These are phyloP conservation scores for Cheirogaleus medius DNA, from an alignment of 2,113 vertebrate species.

Conservation along the genomic window DNA sequence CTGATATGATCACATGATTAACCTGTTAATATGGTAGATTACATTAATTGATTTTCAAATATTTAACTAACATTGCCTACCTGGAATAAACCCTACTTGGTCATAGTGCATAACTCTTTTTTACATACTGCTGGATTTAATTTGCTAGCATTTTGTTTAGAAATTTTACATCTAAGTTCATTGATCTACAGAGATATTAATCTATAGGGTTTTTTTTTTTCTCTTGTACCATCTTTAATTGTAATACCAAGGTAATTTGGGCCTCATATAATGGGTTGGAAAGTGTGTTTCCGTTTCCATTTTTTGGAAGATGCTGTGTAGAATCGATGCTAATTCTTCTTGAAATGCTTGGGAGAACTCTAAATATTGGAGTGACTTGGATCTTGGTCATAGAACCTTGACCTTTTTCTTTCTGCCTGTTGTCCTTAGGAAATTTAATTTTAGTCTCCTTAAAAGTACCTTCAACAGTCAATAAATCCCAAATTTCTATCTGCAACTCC, in stretches of 20 bases:
- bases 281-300: background rate
- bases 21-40: background rate
- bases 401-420: background rate
- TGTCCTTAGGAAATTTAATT: background rate
- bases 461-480: background rate
- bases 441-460: background rate
- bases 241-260: background rate
- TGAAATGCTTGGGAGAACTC: background rate
- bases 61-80: background rate
- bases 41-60: background rate
- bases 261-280: background rate
- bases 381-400: background rate
- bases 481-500: background rate
- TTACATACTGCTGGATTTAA: background rate
- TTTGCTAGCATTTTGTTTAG: background rate
- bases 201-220: background rate
- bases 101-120: background rate
- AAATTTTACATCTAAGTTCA: background rate
- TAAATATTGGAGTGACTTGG: background rate
- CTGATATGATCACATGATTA: background rate
- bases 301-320: background rate
- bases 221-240: background rate
- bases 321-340: background rate
- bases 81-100: background rate
- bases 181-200: background rate